phyloP scores from a whole-genome alignment of 2,113 vertebrate genomes.

The Salminus brasiliensis region DNA sequence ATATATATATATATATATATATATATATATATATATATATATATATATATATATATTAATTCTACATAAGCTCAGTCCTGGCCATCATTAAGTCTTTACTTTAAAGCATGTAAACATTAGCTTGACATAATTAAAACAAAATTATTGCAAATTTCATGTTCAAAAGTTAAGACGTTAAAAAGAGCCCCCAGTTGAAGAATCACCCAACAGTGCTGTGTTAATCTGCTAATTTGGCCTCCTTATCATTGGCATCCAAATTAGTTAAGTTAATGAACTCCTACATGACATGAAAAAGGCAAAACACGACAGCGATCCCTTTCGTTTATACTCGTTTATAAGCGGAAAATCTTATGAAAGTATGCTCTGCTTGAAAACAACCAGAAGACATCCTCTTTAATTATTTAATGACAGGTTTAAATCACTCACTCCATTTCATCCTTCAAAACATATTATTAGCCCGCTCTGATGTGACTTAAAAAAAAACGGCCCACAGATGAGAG shows the following conservation, averaged over 20 bases:
- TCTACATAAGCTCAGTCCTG: no score
- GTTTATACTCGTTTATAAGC: neutral
- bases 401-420: constrained; percentile 6
- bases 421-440: constrained; percentile 31
- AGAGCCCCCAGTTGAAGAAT: no score
- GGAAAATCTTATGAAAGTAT: neutral
- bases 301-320: neutral
- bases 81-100: no score
- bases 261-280: neutral
- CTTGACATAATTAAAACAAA: no score
- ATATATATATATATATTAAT: no score
- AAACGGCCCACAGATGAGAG: constrained; percentile 33
- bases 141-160: no score
- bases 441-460: constrained; percentile 19
- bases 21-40: no score
- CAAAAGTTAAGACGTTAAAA: no score
- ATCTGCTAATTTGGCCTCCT: neutral
- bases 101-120: no score
- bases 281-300: neutral
- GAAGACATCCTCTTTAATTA: constrained; percentile 29
- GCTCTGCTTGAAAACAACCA: neutral
- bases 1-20: no score
- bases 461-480: constrained; percentile 33
- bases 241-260: neutral
- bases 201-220: neutral